Evolutionary conservation across 2,113 vertebrate genomes (phyloP).

Genomic region (Excalfactoria chinensis): DNA sequence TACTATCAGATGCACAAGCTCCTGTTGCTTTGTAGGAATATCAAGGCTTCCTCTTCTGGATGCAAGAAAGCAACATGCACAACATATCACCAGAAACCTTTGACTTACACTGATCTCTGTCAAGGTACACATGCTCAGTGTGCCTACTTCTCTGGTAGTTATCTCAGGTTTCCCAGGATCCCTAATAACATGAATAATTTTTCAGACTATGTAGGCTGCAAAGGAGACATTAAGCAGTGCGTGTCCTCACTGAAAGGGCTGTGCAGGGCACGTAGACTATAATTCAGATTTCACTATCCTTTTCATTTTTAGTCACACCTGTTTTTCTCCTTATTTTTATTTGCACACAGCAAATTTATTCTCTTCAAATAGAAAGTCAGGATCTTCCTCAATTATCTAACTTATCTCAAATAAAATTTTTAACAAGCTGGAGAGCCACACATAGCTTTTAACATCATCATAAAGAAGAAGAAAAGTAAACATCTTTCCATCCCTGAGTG

Average conservation of each 20-base stretch:
- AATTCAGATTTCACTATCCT: neutral
- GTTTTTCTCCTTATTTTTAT: neutral
- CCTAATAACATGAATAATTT: neutral
- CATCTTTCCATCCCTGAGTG: neutral
- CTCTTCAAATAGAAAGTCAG: neutral
- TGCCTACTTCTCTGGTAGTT: neutral
- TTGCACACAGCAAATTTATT: neutral
- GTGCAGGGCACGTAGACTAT: neutral
- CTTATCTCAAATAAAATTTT: neutral
- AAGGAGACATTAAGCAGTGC: neutral
- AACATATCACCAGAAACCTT: neutral
- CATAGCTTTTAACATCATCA: neutral
- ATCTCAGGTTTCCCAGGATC: neutral
- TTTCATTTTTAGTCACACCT: neutral
- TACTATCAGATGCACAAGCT: neutral
- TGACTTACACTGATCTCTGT: neutral
- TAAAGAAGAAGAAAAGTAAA: neutral
- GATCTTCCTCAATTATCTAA: neutral
- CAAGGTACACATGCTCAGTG: neutral
- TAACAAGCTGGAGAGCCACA: neutral
- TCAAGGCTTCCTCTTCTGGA: neutral
- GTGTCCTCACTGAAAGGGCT: neutral
- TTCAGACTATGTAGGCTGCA: neutral
- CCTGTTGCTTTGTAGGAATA: neutral
- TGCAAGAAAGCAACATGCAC: accelerated